Percentiles rank a stretch among this genome's conserved stretches.
Evolutionary conservation across 1,140 invertebrate genomes (phyloP).

Genomic region (Ladona fulva): DNA sequence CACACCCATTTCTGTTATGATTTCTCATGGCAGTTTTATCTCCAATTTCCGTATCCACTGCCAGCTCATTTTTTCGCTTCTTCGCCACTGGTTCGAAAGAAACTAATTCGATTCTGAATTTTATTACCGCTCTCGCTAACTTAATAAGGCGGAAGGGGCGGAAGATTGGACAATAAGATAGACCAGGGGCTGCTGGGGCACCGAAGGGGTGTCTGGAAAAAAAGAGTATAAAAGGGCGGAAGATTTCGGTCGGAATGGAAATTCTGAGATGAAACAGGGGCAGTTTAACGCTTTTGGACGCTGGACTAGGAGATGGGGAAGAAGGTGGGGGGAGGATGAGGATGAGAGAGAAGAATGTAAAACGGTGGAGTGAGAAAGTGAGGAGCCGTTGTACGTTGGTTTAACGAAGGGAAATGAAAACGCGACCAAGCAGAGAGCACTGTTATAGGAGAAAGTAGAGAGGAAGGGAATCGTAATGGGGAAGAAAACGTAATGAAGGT

Average conservation of each 20-base stretch:
- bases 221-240: background rate
- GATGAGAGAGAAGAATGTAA: background rate
- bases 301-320: background rate
- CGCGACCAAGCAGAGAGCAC: no score
- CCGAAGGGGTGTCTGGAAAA: background rate
- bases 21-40: no score
- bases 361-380: background rate
- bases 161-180: background rate
- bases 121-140: background rate
- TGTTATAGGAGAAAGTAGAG: background rate
- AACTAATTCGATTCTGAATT: constrained; percentile 7
- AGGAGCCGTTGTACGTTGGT: background rate
- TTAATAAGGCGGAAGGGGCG: background rate
- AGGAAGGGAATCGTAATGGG: background rate
- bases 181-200: background rate
- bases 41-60: no score
- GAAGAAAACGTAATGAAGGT: background rate
- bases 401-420: no score
- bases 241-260: background rate
- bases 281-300: background rate
- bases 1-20: no score
- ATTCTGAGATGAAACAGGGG: background rate
- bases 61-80: background rate
- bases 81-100: background rate
- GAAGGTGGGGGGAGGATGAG: background rate